phyloP scores from a whole-genome alignment of 2,888 invertebrate species.

The Caenorhabditis sp. region DNA sequence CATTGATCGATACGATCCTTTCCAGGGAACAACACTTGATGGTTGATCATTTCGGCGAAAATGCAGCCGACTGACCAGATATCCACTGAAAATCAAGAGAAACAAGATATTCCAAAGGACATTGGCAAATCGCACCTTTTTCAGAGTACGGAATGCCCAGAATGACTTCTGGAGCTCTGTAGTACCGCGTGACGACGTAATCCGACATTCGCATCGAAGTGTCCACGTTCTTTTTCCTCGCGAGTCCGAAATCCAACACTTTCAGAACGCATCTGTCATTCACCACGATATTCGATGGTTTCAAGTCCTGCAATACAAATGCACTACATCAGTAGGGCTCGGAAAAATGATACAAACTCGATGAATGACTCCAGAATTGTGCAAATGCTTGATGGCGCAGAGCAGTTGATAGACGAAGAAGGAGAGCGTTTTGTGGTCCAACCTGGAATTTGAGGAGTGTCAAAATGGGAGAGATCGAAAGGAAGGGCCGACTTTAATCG shows the following conservation, averaged over 20 bases:
- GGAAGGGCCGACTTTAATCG: constrained; percentile 37
- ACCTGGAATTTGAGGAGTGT: constrained; percentile 72
- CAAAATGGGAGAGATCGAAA: background rate
- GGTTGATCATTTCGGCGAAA: constrained; percentile 99
- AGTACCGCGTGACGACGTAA: constrained; percentile 88
- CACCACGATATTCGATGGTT: constrained; percentile 99
- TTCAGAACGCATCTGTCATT: constrained; percentile 99
- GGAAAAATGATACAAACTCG: constrained; percentile 62
- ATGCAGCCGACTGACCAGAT: constrained; percentile 85
- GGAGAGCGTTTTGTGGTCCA: constrained; percentile 99
- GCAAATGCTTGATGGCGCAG: constrained; percentile 99
- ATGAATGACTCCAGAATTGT: constrained; percentile 88
- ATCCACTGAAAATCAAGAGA: constrained; percentile 68
- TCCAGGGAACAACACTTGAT: constrained; percentile 97
- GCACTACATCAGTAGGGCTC: background rate
- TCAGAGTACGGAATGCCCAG: constrained; percentile 94
- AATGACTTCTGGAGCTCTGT: constrained; percentile 94
- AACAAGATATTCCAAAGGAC: background rate
- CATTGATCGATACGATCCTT: constrained; percentile 85
- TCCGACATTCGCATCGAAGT: constrained; percentile 99
- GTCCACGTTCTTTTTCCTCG: constrained; percentile 85
- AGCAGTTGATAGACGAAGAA: constrained; percentile 99
- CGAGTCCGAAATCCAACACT: constrained; percentile 98
- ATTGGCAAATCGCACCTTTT: no score
- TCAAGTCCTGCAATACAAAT: constrained; percentile 87